These are phyloP conservation scores for Atlantisia rogersi DNA, from an alignment of 2,113 vertebrate species.

Conservation along the genomic window DNA sequence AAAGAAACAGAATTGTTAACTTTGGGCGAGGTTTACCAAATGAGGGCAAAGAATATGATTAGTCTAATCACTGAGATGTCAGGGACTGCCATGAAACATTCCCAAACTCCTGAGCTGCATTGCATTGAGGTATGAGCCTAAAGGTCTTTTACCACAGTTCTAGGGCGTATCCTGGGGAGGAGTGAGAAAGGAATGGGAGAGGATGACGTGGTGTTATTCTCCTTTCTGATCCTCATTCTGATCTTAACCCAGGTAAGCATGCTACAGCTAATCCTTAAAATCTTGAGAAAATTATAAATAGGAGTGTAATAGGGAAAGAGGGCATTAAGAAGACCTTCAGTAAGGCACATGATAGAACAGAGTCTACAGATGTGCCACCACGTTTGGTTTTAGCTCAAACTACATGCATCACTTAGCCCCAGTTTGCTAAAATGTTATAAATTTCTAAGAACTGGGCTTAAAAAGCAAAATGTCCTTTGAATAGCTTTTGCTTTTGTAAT, in stretches of 20 bases:
- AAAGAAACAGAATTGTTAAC: neutral
- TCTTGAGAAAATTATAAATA: neutral
- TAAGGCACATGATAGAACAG: neutral
- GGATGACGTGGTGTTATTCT: neutral
- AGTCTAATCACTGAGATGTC: neutral
- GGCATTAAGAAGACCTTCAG: neutral
- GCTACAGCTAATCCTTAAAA: neutral
- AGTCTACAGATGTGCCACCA: neutral
- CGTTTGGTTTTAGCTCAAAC: neutral
- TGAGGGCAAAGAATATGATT: neutral
- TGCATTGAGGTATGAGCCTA: neutral
- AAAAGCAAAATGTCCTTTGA: neutral
- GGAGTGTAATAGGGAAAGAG: neutral
- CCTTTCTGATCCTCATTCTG: neutral
- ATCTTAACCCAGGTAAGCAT: neutral
- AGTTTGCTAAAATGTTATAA: neutral
- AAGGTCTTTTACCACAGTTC: neutral
- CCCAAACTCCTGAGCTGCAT: neutral
- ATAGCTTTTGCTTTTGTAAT: neutral
- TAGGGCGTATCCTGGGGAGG: neutral
- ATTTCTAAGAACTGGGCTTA: neutral
- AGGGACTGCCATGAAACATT: neutral
- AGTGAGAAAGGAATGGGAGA: neutral
- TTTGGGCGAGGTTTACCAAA: neutral
- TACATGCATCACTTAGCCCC: neutral